Base-by-base conservation (phyloP, 2,797 vertebrate genomes). In the Lutjanus campechanus region DNA sequence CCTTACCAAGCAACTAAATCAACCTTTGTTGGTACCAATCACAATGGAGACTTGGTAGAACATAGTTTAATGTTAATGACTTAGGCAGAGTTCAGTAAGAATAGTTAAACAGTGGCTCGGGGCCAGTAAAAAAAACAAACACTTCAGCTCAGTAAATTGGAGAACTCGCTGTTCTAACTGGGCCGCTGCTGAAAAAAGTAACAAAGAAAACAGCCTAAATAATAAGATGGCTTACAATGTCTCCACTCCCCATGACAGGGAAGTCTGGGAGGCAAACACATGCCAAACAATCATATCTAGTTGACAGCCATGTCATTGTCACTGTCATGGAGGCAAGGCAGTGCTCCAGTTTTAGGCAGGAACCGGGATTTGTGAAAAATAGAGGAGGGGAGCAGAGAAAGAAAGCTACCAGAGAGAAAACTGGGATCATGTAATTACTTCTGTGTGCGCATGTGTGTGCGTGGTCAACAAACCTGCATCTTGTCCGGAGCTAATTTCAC, bases 281-380 rank as follows among this genome's bases (percentile, higher is more conserved):
- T 43, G 55, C 20, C 65, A 71, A 60, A 79, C 54, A 69, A 10
- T 75, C 47, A 11, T 49, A 11, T 79, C 70, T 47, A 22, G 20
- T 61, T 76, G 55, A 81, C 77, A 75, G 64, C 36, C 59, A 49
- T 77, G 76, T 17, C 59, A 50, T 9, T 74, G 46, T 79, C 68
- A 70, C n/a, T 64, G 43, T 58, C 47, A 43, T 47, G 64, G 79
- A 41, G 55, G 56, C 64, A 77, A 41, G 47, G 56, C 63, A 56
- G 17, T 20, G 55, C 71, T 80, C 69, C 61, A 54, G 11, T 82
- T 78, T 44, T 11, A 65, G 47, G 4, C 12, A 55, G 56, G 49
- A 50, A 20, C 5, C 44, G 36, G 40, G 47, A 54, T 75, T 53
- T 55, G 64, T 76, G 8, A 58, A 60, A 51, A 65, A 58, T 10